Conservation (phyloP, 2,888 invertebrate species). For the Limnephilus marmoratus region DNA sequence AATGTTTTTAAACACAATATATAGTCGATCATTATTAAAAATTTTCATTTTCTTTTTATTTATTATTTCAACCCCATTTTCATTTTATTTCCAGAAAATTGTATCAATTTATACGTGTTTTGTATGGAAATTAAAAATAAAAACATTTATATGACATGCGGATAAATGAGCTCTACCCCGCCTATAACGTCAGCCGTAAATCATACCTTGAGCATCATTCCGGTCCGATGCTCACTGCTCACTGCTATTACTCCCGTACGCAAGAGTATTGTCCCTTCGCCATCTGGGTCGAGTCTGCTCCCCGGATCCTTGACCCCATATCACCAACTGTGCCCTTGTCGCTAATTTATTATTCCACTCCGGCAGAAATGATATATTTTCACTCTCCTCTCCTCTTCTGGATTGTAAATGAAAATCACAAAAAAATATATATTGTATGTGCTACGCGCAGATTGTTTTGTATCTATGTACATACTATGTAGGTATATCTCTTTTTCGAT, state of each 20-base stretch:
- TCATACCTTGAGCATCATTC: neutral
- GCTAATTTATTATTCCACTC: conserved; percentile 22
- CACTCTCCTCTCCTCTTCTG: neutral
- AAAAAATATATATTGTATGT: neutral
- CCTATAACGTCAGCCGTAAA: neutral
- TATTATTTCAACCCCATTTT: neutral
- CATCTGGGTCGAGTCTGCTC: conserved; percentile 49
- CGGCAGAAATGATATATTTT: conserved; percentile 10
- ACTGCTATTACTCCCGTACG: neutral
- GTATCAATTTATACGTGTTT: neutral
- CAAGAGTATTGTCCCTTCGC: conserved; percentile 32
- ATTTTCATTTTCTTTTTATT: neutral
- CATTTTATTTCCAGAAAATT: neutral
- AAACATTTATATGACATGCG: no score
- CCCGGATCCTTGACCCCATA: conserved; percentile 44
- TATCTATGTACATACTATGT: neutral
- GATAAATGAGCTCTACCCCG: neutral
- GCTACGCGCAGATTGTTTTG: neutral
- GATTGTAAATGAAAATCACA: neutral
- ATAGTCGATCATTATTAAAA: neutral
- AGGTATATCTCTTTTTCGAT: neutral
- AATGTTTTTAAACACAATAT: no score
- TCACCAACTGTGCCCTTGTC: conserved; percentile 39
- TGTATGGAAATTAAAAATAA: no score
- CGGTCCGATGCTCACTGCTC: neutral